phyloP scores from a whole-genome alignment of 92 coral and sea anemone species.

The Blastomussa wellsi region DNA sequence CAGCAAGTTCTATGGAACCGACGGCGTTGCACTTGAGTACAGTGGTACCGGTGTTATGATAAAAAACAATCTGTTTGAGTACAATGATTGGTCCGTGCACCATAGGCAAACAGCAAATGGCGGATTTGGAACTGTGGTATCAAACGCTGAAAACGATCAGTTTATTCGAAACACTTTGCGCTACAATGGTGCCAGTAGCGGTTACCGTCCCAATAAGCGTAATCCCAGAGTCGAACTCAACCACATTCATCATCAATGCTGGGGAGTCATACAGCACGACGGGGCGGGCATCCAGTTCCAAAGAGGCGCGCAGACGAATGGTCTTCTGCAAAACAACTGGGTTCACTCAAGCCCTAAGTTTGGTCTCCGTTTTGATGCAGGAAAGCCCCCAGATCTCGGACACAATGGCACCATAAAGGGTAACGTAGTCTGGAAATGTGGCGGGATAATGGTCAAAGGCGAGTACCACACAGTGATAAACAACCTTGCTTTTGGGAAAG shows the following conservation, averaged over 20 bases:
- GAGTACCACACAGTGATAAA: constrained; percentile 57
- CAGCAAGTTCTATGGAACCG: constrained; percentile 73
- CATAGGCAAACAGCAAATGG: constrained; percentile 51
- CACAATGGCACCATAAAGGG: constrained; percentile 53
- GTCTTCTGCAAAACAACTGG: constrained; percentile 64
- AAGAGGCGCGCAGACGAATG: constrained; percentile 53
- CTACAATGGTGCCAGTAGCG: constrained; percentile 59
- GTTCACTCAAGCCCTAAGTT: constrained; percentile 72
- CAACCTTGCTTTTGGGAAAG: constrained; percentile 66
- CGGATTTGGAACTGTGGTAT: constrained; percentile 70
- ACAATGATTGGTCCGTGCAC: constrained; percentile 79
- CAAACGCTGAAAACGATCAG: constrained; percentile 52
- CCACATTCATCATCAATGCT: constrained; percentile 81
- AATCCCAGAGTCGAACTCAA: constrained; percentile 41
- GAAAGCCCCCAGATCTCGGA: constrained; percentile 63
- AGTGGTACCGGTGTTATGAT: constrained; percentile 52
- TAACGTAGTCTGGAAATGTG: constrained; percentile 73
- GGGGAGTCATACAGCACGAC: constrained; percentile 79
- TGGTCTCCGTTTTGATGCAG: constrained; percentile 66
- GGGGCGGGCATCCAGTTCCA: constrained; percentile 61
- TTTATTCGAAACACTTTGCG: constrained; percentile 57
- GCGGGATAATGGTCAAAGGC: constrained; percentile 71
- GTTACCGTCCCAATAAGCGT: constrained; percentile 32
- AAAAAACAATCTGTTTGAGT: constrained; percentile 73
- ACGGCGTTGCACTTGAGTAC: constrained; percentile 75